Base-by-base conservation (phyloP, 2,888 invertebrate species). In the Lycaena phlaeas region DNA sequence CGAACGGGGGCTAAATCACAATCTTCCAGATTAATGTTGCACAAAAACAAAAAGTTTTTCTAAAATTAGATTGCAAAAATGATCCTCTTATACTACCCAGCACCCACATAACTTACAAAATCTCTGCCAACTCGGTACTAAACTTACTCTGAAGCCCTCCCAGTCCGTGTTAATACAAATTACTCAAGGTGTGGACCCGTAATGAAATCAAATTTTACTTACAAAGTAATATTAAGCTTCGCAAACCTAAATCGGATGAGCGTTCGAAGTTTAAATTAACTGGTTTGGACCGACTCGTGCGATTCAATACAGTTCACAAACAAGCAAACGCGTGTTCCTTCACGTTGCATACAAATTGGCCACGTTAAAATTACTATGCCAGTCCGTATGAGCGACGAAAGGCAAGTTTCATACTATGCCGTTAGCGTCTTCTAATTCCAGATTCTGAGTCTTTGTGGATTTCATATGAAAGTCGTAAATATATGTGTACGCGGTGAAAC, bases 181-280 rank as follows among this genome's bases (percentile, higher is more conserved):
- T 41, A 40, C 41, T 34, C 39, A 42, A 31, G 27, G 37, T 31
- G 42, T 28, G 36, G 29, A 18, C 15, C 40, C 22, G 27, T 51
- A 53, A 53, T 52, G 46, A 65, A 65, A 64, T 60, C 48, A 54
- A 64, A 66, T 65, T 66, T 60, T 54, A 56, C 62, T 64, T 59
- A 64, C 55, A 63, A 59, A 64, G 60, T 61, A 65, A 63, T 62
- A 64, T 63, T 58, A 64, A 63, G 59, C 61, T 60, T 57, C 62
- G 60, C 66, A 64, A 64, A 59, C 52, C 54, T 64, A 66, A 71
- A 61, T 64, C 64, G 63, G 68, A 67, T 70, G 62, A 71, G 61
- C 69, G 59, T 63, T 64, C 59, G 61, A 74, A 77, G 73, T 74
- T 75, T 72, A 73, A 76, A 76, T 75, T 78, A 74, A 69, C 73